Base-by-base conservation (phyloP, 2,888 invertebrate genomes). In the Drosophila phalerata region DNA sequence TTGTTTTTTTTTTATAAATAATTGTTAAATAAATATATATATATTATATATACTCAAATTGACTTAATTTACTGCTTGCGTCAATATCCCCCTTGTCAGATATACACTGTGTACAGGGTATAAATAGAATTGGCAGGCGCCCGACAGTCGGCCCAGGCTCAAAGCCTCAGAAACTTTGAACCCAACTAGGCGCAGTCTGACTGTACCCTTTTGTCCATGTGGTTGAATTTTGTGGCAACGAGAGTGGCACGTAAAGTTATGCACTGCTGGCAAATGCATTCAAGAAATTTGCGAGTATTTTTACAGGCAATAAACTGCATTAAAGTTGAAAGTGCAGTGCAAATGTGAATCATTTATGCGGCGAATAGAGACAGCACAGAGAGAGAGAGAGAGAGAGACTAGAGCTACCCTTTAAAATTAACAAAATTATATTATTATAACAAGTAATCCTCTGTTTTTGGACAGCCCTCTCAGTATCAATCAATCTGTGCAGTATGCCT, bases 181-280 rank as follows among this genome's bases (percentile, higher is more conserved):
- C 34, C 42, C 62, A 62, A n/a, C 53, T 11, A 15, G 25, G 15
- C 38, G 37, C 37, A 10, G 52, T 52, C 53, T 53, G 48, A 28
- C 38, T 22, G 19, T 32, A 19, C n/a, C 40, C 40, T 15, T 49
- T 51, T 32, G 11, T 13, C 19, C n/a, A 6, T n/a, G 34, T 45
- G 25, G 19, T 11, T 40, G 25, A 8, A 28, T 45, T 48, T 25
- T 40, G 42, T 37, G 8, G 15, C 49, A 42, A 47, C 61, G 65
- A 65, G 61, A 52, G 65, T 38, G 43, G 65, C 65, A 60, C 37
- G 49, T 60, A 65, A 43, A 65, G 51, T 60, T 65, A 47, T 68
- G 63, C 68, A 45, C 51, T 55, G 45, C 10, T 37, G 51, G 28
- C 9, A 19, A 19, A 30, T 28, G 37, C 47, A 56, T 56, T 34